phyloP scores from a whole-genome alignment of 2,888 invertebrate genomes.

The Amblyjoppa proteus region DNA sequence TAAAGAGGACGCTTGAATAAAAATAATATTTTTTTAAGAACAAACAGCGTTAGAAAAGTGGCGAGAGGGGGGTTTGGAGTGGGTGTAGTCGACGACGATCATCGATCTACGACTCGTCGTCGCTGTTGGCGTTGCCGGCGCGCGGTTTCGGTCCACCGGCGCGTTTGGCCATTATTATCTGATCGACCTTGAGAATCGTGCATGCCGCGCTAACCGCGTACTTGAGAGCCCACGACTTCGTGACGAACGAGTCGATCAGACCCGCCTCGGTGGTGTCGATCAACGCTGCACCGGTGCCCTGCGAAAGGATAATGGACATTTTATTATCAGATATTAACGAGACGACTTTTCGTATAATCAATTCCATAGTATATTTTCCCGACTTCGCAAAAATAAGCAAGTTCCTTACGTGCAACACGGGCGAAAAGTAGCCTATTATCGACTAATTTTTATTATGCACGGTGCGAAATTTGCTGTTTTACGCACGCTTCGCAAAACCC shows the following conservation, averaged over 20 bases:
- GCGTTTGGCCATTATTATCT: conserved; percentile 99
- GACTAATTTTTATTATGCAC: no score
- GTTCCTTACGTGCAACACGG: background rate
- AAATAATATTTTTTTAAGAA: conserved; percentile 34
- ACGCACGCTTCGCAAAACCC: no score
- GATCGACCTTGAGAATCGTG: conserved; percentile 97
- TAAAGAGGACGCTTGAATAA: conserved; percentile 32
- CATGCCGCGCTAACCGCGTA: conserved; percentile 97
- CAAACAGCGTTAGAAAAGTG: conserved; percentile 41
- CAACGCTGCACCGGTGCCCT: conserved; percentile 88
- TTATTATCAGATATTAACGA: background rate
- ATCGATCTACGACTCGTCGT: conserved; percentile 87
- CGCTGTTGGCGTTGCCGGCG: conserved; percentile 88
- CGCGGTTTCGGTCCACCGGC: conserved; percentile 97
- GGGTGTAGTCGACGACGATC: background rate
- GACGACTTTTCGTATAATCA: background rate
- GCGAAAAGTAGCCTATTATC: no score
- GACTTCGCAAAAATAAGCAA: background rate
- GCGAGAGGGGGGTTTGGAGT: conserved; percentile 17
- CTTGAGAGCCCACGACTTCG: conserved; percentile 97
- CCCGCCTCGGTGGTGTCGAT: conserved; percentile 92
- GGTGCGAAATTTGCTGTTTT: no score
- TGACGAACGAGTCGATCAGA: conserved; percentile 93
- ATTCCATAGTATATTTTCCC: no score
- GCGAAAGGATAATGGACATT: conserved; percentile 59